These are phyloP conservation scores for Leucoptera coffeella DNA, from an alignment of 2,888 invertebrate genomes.

Conservation along the genomic window DNA sequence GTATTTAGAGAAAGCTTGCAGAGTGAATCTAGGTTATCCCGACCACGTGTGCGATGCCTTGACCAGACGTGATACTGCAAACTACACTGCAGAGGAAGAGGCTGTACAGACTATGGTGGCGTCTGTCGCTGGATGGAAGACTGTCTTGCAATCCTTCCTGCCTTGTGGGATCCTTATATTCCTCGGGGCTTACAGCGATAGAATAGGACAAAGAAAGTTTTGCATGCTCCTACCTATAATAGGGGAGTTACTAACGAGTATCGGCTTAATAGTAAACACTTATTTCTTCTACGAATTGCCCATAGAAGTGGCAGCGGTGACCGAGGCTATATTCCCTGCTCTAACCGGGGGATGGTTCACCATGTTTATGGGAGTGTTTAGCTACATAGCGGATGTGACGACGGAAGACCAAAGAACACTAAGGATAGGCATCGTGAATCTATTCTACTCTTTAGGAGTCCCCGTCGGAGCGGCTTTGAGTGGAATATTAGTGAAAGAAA, in stretches of 20 bases:
- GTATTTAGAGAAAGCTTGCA: conserved; percentile 80
- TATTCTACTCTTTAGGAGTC: conserved; percentile 82
- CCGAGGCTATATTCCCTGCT: conserved; percentile 77
- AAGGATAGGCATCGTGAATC: conserved; percentile 81
- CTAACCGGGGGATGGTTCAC: conserved; percentile 83
- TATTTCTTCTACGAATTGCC: conserved; percentile 73
- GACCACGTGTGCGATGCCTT: conserved; percentile 72
- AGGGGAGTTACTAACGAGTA: conserved; percentile 72
- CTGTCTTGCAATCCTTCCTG: conserved; percentile 73
- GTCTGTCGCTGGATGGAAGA: conserved; percentile 80
- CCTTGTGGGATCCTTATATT: conserved; percentile 77
- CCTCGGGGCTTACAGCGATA: conserved; percentile 73
- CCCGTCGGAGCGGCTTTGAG: conserved; percentile 86
- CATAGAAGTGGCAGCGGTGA: conserved; percentile 73
- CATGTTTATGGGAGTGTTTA: conserved; percentile 86
- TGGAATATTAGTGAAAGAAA: conserved; percentile 68
- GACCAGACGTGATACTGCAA: conserved; percentile 64
- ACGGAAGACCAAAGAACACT: conserved; percentile 77
- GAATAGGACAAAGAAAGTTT: conserved; percentile 64
- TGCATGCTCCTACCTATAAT: conserved; percentile 79
- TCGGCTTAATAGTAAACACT: conserved; percentile 73
- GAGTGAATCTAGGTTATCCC: conserved; percentile 71
- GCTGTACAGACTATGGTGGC: conserved; percentile 70
- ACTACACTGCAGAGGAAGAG: conserved; percentile 52
- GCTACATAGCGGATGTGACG: conserved; percentile 84